A percentile compares a stretch with the other conserved stretches of the same genome.
These are phyloP conservation scores for Microctonus hyperodae DNA, from an alignment of 2,888 invertebrate genomes.

Conservation along the genomic window DNA sequence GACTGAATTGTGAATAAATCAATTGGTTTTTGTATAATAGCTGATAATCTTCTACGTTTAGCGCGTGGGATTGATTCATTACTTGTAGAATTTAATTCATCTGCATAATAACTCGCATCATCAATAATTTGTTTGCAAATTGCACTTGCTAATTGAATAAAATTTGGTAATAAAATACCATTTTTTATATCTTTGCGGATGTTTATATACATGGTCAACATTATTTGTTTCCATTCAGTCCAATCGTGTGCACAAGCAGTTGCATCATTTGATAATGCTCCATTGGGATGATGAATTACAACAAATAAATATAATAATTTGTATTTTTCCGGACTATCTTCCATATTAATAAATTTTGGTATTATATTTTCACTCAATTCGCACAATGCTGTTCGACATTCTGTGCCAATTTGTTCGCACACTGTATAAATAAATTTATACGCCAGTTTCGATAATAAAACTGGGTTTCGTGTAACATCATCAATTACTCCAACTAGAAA, in stretches of 20 bases:
- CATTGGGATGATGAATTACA: constrained; percentile 66
- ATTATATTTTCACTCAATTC: constrained; percentile 66
- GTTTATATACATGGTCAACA: constrained; percentile 59
- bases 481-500: constrained; percentile 42
- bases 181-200: constrained; percentile 54
- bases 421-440: constrained; percentile 47
- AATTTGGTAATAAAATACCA: constrained; percentile 42
- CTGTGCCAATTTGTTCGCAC: constrained; percentile 64
- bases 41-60: constrained; percentile 53
- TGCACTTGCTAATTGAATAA: constrained; percentile 52
- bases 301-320: constrained; percentile 66
- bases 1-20: constrained; percentile 54
- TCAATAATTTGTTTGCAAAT: constrained; percentile 59
- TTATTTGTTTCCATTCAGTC: constrained; percentile 62
- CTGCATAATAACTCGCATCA: constrained; percentile 35
- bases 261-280: constrained; percentile 53
- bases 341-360: constrained; percentile 62
- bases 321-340: constrained; percentile 57
- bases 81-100: constrained; percentile 24
- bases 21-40: constrained; percentile 44
- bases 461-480: constrained; percentile 36
- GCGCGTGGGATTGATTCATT: constrained; percentile 37
- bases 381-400: constrained; percentile 66
- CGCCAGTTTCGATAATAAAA: constrained; percentile 40
- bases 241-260: constrained; percentile 61